Evolutionary conservation across 1,140 invertebrate species (phyloP), one percentile per base, ranked within the genome.

Genomic region (Drosophila simulans): DNA sequence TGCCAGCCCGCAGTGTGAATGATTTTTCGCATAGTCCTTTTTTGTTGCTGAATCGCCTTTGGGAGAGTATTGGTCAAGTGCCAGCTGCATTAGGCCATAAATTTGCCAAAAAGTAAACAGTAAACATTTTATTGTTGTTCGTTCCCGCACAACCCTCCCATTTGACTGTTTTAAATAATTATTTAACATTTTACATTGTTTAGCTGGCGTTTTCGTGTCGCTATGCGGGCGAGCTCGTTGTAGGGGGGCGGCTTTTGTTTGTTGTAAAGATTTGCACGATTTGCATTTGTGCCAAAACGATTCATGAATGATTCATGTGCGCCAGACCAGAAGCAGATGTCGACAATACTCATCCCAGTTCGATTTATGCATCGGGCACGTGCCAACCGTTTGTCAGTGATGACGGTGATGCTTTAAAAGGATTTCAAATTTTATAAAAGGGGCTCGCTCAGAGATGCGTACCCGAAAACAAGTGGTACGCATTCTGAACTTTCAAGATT

Each of bases 111-210:
- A 86, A 64, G 82, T 85, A 85, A 85, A 85, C 82, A 85, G 78
- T 88, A 86, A 85, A 85, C 78, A 85, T 86, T 86, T 84, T 75
- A 84, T 77, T 74, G 74, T 85, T 58, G 68, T 55, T 60, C 40
- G 34, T 46, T 39, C 37, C 53, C 17, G 48, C 69, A 20, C 7
- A n/a, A 15, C 7, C n/a, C 59, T 31, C 60, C 48, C 53, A 25
- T 55, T 49, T 74, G 49, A 68, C 74, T 82, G 74, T 75, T 88
- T 85, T 62, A 59, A 82, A 85, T 85, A 85, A 85, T 85, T 85
- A 85, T 88, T 85, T 85, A 86, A 88, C 83, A 86, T 85, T 85
- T 86, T 86, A 81, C 83, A 85, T 85, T 85, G 82, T 85, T 85
- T 78, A 86, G 78, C 74, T 86, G 48, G 71, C 71, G 71, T 68